phyloP scores from a whole-genome alignment of 1,140 invertebrate species.

The Araneus ventricosus region DNA sequence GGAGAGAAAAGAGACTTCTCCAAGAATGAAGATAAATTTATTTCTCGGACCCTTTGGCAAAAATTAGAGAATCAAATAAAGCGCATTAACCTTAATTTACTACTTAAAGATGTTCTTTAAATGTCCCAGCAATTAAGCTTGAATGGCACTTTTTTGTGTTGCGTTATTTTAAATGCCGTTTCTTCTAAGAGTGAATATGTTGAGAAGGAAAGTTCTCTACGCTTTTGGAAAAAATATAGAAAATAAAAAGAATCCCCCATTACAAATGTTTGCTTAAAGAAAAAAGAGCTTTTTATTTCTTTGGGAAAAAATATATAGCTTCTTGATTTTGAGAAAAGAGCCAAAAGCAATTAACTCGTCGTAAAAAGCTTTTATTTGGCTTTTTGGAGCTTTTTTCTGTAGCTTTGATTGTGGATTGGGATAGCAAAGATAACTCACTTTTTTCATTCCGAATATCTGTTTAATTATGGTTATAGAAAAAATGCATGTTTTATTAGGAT shows the following conservation, averaged over 20 bases:
- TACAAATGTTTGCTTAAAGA: constrained; percentile 48
- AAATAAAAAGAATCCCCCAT: background rate
- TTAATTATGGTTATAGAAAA: too few species aligned
- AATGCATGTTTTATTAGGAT: too few species aligned
- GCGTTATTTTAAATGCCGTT: constrained; percentile 34
- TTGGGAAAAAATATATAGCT: background rate
- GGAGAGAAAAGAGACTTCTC: background rate
- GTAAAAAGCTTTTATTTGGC: background rate
- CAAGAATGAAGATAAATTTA: constrained; percentile 46
- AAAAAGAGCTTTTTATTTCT: background rate
- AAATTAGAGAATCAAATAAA: constrained; percentile 65
- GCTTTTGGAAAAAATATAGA: background rate
- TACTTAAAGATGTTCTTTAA: constrained; percentile 52
- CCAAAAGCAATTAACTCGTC: constrained; percentile 32
- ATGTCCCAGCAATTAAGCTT: constrained; percentile 61
- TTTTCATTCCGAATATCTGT: too few species aligned
- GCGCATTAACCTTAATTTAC: constrained; percentile 69
- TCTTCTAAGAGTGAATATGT: background rate
- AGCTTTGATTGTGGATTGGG: background rate
- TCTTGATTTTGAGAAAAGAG: background rate
- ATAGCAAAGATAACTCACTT: background rate
- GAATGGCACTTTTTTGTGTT: constrained; percentile 49
- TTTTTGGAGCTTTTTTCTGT: background rate
- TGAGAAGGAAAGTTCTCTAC: background rate
- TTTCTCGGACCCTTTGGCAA: constrained; percentile 2